A percentile compares a stretch with the other conserved stretches of the same genome.
These are phyloP conservation scores for Macrophya annulata DNA, from an alignment of 2,888 invertebrate species.

Conservation along the genomic window DNA sequence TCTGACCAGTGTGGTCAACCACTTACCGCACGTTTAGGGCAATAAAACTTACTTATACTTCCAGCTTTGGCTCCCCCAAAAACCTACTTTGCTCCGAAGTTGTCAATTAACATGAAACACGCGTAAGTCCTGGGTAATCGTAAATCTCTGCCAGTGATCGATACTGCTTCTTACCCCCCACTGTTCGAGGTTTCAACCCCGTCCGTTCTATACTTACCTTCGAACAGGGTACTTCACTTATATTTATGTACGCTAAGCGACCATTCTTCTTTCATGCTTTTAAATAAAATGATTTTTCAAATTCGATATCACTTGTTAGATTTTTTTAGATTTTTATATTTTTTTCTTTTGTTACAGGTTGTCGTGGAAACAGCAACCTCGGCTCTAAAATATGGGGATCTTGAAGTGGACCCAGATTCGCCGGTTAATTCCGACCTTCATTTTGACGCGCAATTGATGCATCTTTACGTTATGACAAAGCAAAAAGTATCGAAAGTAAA, in stretches of 20 bases:
- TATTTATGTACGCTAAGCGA: background rate
- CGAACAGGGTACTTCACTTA: background rate
- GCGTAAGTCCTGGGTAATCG: constrained; percentile 46
- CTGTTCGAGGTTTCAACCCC: constrained; percentile 20
- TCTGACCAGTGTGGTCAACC: constrained; percentile 48
- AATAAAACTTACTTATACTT: constrained; percentile 53
- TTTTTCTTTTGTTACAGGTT: constrained; percentile 81
- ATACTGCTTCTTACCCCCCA: constrained; percentile 27
- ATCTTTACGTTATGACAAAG: constrained; percentile 96
- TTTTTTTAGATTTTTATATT: too few species aligned
- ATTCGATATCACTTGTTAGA: background rate
- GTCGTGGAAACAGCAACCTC: constrained; percentile 92
- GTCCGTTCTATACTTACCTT: constrained; percentile 1
- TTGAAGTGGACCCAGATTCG: constrained; percentile 91
- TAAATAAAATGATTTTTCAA: background rate
- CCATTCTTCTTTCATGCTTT: background rate
- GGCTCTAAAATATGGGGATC: constrained; percentile 94
- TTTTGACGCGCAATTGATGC: constrained; percentile 94
- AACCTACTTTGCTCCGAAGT: constrained; percentile 31
- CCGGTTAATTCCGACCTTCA: constrained; percentile 94
- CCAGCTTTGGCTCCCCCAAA: constrained; percentile 26
- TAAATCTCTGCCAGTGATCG: constrained; percentile 42
- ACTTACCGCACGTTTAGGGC: constrained; percentile 53
- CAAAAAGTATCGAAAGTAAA: constrained; percentile 96
- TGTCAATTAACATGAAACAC: constrained; percentile 53